Conservation (phyloP, 1,140 invertebrate genomes). For the Drosophila nasuta region DNA sequence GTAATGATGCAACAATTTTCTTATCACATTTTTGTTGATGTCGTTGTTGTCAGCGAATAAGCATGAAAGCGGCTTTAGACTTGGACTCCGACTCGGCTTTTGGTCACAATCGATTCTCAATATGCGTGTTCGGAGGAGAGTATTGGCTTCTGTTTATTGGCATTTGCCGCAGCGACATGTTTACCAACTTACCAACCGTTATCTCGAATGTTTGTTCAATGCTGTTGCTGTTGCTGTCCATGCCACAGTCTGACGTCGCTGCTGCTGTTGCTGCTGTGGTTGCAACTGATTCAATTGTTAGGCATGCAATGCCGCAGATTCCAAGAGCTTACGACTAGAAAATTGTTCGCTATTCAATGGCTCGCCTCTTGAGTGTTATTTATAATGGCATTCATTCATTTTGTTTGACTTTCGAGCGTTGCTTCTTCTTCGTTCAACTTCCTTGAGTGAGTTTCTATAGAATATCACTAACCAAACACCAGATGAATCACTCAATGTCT, state of each 20-base stretch:
- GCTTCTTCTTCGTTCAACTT: neutral
- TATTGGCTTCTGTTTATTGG: conserved; percentile 40
- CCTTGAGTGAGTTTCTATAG: conserved; percentile 3
- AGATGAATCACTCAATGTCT: conserved; percentile 10
- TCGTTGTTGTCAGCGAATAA: conserved; percentile 36
- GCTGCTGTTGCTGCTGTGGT: conserved; percentile 8
- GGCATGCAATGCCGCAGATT: conserved; percentile 20
- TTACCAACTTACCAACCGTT: conserved; percentile 39
- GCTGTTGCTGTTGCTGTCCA: conserved; percentile 5
- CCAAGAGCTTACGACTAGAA: conserved; percentile 1
- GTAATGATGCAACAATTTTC: conserved; percentile 81
- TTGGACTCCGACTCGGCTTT: conserved; percentile 2
- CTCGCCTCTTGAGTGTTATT: conserved; percentile 4
- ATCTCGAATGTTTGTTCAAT: conserved; percentile 44
- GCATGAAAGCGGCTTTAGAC: conserved; percentile 20
- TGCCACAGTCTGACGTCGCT: neutral
- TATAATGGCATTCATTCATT: conserved; percentile 10
- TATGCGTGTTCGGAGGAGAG: neutral
- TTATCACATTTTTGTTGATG: conserved; percentile 63
- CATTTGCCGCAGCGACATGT: conserved; percentile 40
- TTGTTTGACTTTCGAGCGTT: conserved; percentile 10
- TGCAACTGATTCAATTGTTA: conserved; percentile 36
- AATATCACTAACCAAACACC: neutral
- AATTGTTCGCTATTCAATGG: conserved; percentile 8
- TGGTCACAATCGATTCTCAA: conserved; percentile 27